A percentile compares a stretch with the other conserved stretches of the same genome.
phyloP scores from a whole-genome alignment of 2,888 invertebrate species.

The Vesta saturnalis region DNA sequence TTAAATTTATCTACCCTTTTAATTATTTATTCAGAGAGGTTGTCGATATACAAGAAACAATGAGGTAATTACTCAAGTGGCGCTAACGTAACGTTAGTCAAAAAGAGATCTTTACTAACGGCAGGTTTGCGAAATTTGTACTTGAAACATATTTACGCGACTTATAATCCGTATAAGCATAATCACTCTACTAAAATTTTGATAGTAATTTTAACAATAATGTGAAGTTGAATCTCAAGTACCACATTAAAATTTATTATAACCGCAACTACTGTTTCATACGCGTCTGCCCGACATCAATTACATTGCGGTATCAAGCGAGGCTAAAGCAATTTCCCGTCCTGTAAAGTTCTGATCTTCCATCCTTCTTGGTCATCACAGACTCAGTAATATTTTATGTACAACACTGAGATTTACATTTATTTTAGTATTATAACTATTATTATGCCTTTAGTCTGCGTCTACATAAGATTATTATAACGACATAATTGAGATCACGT shows the following conservation, averaged over 20 bases:
- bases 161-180: background rate
- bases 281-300: conserved; percentile 31
- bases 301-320: conserved; percentile 27
- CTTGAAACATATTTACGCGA: background rate
- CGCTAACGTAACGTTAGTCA: background rate
- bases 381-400: conserved; percentile 30
- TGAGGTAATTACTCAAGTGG: too few species aligned
- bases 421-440: background rate
- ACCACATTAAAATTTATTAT: conserved; percentile 27
- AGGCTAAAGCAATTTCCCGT: conserved; percentile 25
- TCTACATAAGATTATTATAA: too few species aligned
- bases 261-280: conserved; percentile 33
- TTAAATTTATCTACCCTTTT: too few species aligned
- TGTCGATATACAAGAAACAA: too few species aligned
- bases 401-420: background rate
- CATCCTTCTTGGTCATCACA: conserved; percentile 25
- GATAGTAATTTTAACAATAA: conserved; percentile 5
- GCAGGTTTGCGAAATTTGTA: background rate
- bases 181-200: conserved; percentile 2
- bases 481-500: too few species aligned
- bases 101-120: background rate
- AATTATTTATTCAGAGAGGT: too few species aligned
- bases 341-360: conserved; percentile 21
- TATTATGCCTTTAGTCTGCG: too few species aligned
- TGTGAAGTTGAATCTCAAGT: conserved; percentile 1